Percentiles rank a stretch among this genome's conserved stretches.
Evolutionary conservation across 2,797 vertebrate species (phyloP).

Genomic region (Acanthurus lineatus): DNA sequence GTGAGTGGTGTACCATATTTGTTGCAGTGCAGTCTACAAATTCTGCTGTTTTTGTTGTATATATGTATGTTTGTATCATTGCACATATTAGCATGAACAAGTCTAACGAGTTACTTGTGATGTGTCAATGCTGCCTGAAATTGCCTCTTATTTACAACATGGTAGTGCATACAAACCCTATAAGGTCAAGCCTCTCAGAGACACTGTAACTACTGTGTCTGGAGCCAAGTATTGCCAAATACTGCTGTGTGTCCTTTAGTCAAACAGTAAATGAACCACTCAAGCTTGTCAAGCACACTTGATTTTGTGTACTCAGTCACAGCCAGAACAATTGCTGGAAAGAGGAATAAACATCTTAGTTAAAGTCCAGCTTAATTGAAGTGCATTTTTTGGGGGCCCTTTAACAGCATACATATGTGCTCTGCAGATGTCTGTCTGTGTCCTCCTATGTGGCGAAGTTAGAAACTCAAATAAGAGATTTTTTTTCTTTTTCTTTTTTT

Average conservation of each 20-base stretch:
- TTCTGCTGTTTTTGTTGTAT: neutral
- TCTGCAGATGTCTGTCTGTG: no score
- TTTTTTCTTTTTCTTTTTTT: neutral
- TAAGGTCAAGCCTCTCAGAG: constrained; percentile 6
- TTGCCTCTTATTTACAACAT: neutral
- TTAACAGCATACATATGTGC: neutral
- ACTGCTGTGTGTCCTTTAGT: constrained; percentile 6
- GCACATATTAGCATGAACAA: neutral
- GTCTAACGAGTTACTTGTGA: neutral
- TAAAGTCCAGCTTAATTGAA: neutral
- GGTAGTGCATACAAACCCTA: constrained; percentile 4
- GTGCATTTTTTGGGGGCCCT: neutral
- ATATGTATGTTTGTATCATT: neutral
- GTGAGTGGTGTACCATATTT: constrained; percentile 14
- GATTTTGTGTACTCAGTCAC: constrained; percentile 6
- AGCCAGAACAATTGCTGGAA: neutral
- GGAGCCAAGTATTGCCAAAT: neutral
- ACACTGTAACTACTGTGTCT: constrained; percentile 29
- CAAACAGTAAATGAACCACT: constrained; percentile 9
- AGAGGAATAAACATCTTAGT: neutral
- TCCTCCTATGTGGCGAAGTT: neutral
- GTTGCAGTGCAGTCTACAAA: constrained; percentile 8
- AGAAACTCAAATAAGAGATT: neutral
- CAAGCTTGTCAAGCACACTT: constrained; percentile 1
- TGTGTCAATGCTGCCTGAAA: neutral